Conservation (phyloP, 2,888 invertebrate species). For the Drosophila paramelanica region DNA sequence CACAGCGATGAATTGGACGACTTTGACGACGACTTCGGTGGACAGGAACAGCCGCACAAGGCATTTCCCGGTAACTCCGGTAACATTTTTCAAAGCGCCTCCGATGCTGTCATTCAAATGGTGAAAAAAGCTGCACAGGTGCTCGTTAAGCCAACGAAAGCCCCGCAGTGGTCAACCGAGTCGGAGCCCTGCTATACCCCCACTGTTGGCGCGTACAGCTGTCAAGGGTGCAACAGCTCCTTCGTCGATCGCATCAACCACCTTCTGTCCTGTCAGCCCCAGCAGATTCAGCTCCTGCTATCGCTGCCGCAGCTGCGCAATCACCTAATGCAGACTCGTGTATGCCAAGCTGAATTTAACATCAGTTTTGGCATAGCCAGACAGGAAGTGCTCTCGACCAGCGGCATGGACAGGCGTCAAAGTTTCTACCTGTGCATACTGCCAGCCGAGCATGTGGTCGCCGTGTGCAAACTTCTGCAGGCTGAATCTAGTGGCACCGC, state of each 20-base stretch:
- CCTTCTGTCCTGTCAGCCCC: conserved; percentile 89
- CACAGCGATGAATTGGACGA: conserved; percentile 89
- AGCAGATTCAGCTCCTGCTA: conserved; percentile 87
- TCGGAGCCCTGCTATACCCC: conserved; percentile 88
- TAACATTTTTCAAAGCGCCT: conserved; percentile 93
- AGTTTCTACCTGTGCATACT: conserved; percentile 88
- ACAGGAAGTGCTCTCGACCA: conserved; percentile 80
- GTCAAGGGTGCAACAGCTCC: conserved; percentile 89
- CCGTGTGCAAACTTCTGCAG: conserved; percentile 91
- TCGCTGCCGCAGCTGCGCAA: conserved; percentile 87
- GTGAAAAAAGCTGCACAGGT: conserved; percentile 96
- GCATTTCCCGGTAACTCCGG: conserved; percentile 84
- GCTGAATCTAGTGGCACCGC: conserved; percentile 40
- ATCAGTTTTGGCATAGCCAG: conserved; percentile 60
- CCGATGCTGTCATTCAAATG: conserved; percentile 95
- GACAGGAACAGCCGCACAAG: conserved; percentile 59
- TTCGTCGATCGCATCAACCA: conserved; percentile 90
- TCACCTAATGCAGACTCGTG: conserved; percentile 87
- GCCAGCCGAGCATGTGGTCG: conserved; percentile 89
- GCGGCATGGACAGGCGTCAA: conserved; percentile 61
- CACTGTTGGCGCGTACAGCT: conserved; percentile 89
- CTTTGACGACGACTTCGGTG: conserved; percentile 87
- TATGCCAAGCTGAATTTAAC: conserved; percentile 87
- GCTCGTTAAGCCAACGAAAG: conserved; percentile 88
- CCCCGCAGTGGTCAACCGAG: conserved; percentile 52